Percentiles rank a stretch among this genome's conserved stretches.
Conservation (phyloP, 2,797 vertebrate species). For the Sebastiscus tertius region DNA sequence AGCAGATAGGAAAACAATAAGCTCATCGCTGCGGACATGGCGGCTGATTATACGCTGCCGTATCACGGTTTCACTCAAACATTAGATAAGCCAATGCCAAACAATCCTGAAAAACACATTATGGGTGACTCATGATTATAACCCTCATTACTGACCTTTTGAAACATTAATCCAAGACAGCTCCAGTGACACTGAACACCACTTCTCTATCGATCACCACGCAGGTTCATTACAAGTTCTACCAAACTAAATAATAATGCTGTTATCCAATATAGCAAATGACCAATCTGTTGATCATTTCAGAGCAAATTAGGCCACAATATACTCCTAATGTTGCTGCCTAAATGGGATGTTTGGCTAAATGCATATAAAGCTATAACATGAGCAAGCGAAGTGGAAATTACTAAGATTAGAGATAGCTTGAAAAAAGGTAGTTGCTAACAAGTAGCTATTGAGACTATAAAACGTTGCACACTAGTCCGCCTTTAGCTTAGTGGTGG, state of each 20-base stretch:
- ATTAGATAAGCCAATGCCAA: conserved; percentile 40
- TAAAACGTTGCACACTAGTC: too few relatives aligned
- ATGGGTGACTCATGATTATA: conserved; percentile 38
- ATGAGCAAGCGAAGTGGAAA: not conserved
- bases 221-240: not conserved
- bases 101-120: conserved; percentile 36
- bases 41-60: conserved; percentile 10
- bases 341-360: not conserved
- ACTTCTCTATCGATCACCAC: not conserved
- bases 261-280: not conserved
- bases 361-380: not conserved
- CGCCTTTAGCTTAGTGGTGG: too few relatives aligned
- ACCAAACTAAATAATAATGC: not conserved
- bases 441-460: too few relatives aligned
- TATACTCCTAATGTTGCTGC: not conserved
- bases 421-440: too few relatives aligned
- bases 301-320: not conserved
- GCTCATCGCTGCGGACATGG: conserved; percentile 38
- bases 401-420: not conserved
- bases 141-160: conserved; percentile 1
- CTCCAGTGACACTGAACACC: not conserved
- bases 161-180: not conserved
- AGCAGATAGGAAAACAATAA: conserved; percentile 47
- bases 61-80: conserved; percentile 44
- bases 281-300: not conserved